Evolutionary conservation across 1,140 invertebrate species (phyloP), one percentile per base, ranked within the genome.

Genomic region (Hycleus cichorii): DNA sequence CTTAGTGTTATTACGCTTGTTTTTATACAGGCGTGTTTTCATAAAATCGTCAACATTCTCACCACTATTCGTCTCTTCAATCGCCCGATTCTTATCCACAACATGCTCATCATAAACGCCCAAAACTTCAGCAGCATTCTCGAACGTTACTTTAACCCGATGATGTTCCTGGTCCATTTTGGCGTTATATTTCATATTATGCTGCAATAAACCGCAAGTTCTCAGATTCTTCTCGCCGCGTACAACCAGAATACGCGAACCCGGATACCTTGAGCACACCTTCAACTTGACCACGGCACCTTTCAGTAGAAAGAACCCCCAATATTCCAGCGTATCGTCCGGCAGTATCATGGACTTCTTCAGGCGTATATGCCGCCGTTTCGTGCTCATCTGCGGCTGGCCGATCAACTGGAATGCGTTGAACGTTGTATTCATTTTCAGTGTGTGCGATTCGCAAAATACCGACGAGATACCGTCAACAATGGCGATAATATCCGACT

Each of bases 251-350:
- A 91, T 83, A 51, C 86, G 83, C 7, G 88, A 85, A 53, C 89
- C 89, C 65, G 85, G 77, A 74, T 82, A 87, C 73, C 86, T 80
- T 43, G 89, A 90, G 73, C 91, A 93, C 39, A 89, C 83, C 62
- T 87, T 66, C 9, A 69, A 52, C 32, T 60, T 65, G 9, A 69
- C 66, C 9, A 52, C 53, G 12, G 68, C 62, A 11, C 88, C 89
- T 71, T 83, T 81, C 24, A 89, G 78, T 10, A 93, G 72, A 75
- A 88, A 92, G 77, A 93, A 93, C 24, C 90, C 89, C 89, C 89
- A 93, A 74, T 92, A 93, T 72, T 92, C 89, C 39, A 92, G 76
- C 24, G 88, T 89, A 67, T 93, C 90, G 74, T 92, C 90, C 1
- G 88, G 87, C 60, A 93, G 73, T 7, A 75, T 82, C 84, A 93